These are phyloP conservation scores for Ormyrus thymus DNA, from an alignment of 2,888 invertebrate species.

Conservation along the genomic window DNA sequence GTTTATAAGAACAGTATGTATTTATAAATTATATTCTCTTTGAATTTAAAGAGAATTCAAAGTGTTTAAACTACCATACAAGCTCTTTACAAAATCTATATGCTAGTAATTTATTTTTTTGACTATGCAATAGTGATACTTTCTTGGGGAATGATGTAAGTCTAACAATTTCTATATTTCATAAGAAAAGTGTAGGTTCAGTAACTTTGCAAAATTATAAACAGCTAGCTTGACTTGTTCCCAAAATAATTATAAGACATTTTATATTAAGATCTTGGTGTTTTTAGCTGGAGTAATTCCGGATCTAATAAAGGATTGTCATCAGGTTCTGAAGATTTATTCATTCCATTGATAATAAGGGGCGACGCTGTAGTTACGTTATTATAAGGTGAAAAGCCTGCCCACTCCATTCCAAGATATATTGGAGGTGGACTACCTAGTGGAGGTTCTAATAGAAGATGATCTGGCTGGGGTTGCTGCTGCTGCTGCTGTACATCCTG, in stretches of 20 bases:
- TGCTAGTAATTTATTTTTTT: neutral
- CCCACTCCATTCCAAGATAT: constrained; percentile 74
- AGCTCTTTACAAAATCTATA: constrained; percentile 23
- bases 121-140: neutral
- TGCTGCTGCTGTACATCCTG: constrained; percentile 65
- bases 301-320: constrained; percentile 72
- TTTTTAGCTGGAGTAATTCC: constrained; percentile 71
- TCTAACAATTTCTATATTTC: too few species aligned
- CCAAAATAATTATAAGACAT: constrained; percentile 4
- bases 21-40: constrained; percentile 32
- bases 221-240: neutral
- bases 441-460: constrained; percentile 70
- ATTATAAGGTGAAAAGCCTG: constrained; percentile 72
- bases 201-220: neutral
- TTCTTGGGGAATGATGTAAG: too few species aligned
- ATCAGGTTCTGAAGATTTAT: constrained; percentile 68
- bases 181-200: neutral
- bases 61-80: neutral
- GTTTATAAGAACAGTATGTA: constrained; percentile 29
- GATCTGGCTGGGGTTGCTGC: constrained; percentile 65
- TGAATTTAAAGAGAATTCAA: neutral
- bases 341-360: constrained; percentile 70
- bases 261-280: constrained; percentile 69
- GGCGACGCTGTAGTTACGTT: constrained; percentile 69
- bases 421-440: constrained; percentile 72